Evolutionary conservation across 2,888 invertebrate genomes (phyloP).

Genomic region (Coleophora flavipennella): DNA sequence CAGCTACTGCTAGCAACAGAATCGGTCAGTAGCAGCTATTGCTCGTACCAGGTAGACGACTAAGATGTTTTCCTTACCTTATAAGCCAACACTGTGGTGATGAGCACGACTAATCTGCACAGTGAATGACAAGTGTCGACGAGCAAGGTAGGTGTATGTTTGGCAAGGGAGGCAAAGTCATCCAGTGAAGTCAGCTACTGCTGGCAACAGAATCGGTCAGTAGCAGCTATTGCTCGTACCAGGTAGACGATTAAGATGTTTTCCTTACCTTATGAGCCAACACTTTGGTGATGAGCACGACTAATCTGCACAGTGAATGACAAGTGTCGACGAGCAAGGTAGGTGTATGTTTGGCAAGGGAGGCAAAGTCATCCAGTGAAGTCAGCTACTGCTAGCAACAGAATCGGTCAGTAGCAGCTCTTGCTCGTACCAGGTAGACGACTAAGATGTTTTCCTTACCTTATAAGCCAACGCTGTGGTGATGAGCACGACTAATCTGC

Average conservation of each 20-base stretch:
- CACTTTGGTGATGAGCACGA: constrained; percentile 78
- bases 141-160: constrained; percentile 91
- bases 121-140: constrained; percentile 96
- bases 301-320: constrained; percentile 94
- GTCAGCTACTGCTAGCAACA: constrained; percentile 80
- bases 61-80: no score
- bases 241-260: no score
- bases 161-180: constrained; percentile 91
- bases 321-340: constrained; percentile 94
- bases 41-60: no score
- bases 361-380: constrained; percentile 89
- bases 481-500: constrained; percentile 89
- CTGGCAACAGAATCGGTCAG: constrained; percentile 83
- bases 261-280: constrained; percentile 58
- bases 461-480: constrained; percentile 58
- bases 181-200: constrained; percentile 82
- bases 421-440: no score
- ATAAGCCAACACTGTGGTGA: constrained; percentile 55
- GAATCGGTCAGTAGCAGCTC: constrained; percentile 83
- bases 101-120: constrained; percentile 91
- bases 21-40: no score
- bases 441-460: no score
- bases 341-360: constrained; percentile 92
- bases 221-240: constrained; percentile 77
- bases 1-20: no score